phyloP scores from a whole-genome alignment of 2,888 invertebrate species.

The Sympetrum striolatum region DNA sequence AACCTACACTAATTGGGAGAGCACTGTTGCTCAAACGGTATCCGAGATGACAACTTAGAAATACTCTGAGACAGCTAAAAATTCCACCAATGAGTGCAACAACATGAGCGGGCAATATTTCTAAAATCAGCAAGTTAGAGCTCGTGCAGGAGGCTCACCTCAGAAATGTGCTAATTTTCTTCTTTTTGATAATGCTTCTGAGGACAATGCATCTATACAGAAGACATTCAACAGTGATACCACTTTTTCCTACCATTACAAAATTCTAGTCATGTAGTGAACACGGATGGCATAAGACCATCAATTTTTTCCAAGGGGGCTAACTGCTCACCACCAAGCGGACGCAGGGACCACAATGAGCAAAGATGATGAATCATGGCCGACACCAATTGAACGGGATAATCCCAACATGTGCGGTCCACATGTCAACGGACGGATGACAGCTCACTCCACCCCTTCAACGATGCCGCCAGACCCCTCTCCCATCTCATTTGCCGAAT shows the following conservation, averaged over 20 bases:
- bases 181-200: constrained; percentile 14
- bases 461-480: constrained; percentile 35
- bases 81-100: constrained; percentile 42
- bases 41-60: constrained; percentile 35
- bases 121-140: constrained; percentile 35
- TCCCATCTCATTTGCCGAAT: constrained; percentile 25
- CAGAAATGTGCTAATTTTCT: constrained; percentile 38
- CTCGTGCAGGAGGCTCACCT: constrained; percentile 42
- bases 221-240: constrained; percentile 42
- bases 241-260: constrained; percentile 41
- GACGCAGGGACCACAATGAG: constrained; percentile 32
- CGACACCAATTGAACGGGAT: constrained; percentile 23
- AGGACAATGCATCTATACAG: constrained; percentile 42
- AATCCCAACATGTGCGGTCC: constrained; percentile 37
- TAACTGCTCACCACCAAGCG: constrained; percentile 27
- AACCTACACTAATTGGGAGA: constrained; percentile 39
- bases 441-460: constrained; percentile 35
- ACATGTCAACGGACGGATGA: constrained; percentile 41
- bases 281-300: constrained; percentile 19
- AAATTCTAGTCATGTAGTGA: constrained; percentile 33
- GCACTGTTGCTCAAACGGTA: constrained; percentile 17
- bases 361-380: constrained; percentile 31
- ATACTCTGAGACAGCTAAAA: constrained; percentile 22
- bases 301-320: constrained; percentile 8
- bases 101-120: constrained; percentile 33